Base-by-base conservation (phyloP, 2,797 vertebrate species). In the Anas flavirostris region DNA sequence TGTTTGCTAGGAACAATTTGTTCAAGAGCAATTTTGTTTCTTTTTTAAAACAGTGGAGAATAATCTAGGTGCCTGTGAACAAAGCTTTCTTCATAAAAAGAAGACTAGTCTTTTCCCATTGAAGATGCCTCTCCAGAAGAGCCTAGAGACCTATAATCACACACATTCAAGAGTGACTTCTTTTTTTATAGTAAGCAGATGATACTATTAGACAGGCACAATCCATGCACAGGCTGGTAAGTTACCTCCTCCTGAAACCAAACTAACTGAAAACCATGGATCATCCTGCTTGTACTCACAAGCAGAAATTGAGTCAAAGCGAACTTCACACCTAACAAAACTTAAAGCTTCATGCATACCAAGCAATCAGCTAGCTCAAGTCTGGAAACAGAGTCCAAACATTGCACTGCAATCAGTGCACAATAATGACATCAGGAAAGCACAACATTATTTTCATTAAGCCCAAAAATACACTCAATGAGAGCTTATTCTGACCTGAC, bases 191-290 rank as follows among this genome's bases (percentile, higher is more conserved):
- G 35, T 78, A 58, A 64, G 17, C 12, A 68, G 7, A 69, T 50
- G 8, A 6, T 22, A 41, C 44, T 5, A 16, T 50, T 46, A 63
- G 29, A 60, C 23, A 64, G 4, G 23, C 29, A 21, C 1, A 5
- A 69, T 5, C 35, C 50, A n/a, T 4, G 8, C 17, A 55, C 2
- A 35, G 72, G 3, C 22, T 15, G 53, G 5, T 8, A 56, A 35
- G 9, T 9, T 9, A 50, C 25, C 12, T 41, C 41, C 41, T 50
- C 12, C 16, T 62, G 16, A 13, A 68, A 68, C 55, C 46, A 21
- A 75, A 0, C 26, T 1, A 22, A 26, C 50, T 16, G 14, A 52
- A 28, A 52, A 52, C 26, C 0, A 12, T 0, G 7, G 2, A 35
- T 13, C 39, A 35, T 31, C 26, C 64, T 59, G 10, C 28, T 72